Evolutionary conservation across 2,113 vertebrate species (phyloP).

Genomic region (Micronycteris hirsuta): DNA sequence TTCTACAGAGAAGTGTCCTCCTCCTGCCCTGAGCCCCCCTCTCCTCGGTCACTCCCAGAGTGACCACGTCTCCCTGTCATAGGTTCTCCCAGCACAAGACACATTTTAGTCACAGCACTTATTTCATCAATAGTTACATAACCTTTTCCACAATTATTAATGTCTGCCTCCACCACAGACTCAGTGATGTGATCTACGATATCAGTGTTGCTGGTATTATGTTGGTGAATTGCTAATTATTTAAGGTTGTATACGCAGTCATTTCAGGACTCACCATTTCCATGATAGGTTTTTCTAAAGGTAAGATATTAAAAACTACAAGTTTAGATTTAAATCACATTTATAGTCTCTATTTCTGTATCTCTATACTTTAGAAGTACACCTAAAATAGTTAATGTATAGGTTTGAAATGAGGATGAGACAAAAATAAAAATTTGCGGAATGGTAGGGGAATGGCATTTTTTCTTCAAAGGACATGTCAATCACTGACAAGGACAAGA

Average conservation of each 20-base stretch:
- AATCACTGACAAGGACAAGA: not conserved
- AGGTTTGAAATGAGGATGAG: not conserved
- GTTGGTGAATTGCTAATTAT: slow-evolving; percentile 6
- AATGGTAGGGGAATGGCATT: not conserved
- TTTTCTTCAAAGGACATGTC: not conserved
- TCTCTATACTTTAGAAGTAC: not conserved
- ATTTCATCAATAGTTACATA: slow-evolving; percentile 27
- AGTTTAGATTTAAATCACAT: not conserved
- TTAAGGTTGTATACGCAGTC: not conserved
- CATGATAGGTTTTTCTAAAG: slow-evolving; percentile 6
- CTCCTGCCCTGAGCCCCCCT: accelerated
- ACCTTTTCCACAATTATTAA: slow-evolving; percentile 18
- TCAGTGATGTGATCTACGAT: not conserved
- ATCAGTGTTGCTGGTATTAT: not conserved
- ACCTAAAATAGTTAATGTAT: not conserved
- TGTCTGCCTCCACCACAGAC: not conserved
- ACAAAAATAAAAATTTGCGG: not conserved
- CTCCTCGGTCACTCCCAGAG: not conserved
- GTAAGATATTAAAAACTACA: slow-evolving; percentile 28
- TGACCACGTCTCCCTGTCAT: not conserved
- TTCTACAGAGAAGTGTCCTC: not conserved
- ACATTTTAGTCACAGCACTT: not conserved
- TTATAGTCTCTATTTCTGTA: slow-evolving; percentile 23
- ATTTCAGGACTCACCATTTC: not conserved
- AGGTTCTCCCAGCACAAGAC: not conserved